Conservation (phyloP, 2,888 invertebrate species). For the Drosophila aldrichi region DNA sequence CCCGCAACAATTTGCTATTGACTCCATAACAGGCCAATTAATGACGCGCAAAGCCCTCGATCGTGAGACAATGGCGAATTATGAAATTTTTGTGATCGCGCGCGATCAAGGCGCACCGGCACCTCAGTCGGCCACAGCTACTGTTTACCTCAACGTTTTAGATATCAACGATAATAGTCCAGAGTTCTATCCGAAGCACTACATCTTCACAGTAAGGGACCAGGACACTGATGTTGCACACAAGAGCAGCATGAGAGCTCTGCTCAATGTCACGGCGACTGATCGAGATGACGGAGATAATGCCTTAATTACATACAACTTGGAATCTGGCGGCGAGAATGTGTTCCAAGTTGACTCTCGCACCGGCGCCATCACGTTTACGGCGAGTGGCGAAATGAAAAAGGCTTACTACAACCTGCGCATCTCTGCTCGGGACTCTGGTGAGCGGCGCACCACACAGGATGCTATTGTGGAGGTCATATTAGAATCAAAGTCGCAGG, state of each 20-base stretch:
- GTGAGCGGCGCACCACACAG: conserved; percentile 89
- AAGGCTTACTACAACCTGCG: conserved; percentile 90
- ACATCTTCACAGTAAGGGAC: conserved; percentile 91
- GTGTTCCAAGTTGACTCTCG: conserved; percentile 92
- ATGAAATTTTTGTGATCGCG: conserved; percentile 94
- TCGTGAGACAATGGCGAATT: conserved; percentile 91
- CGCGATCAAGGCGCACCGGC: conserved; percentile 94
- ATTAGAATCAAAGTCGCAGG: conserved; percentile 90
- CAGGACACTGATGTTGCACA: conserved; percentile 10
- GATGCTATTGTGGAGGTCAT: conserved; percentile 93
- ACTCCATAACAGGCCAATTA: conserved; percentile 93
- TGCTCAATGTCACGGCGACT: conserved; percentile 91
- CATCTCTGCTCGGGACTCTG: conserved; percentile 93
- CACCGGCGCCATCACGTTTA: conserved; percentile 90
- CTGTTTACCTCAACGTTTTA: conserved; percentile 91
- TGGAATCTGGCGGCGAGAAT: conserved; percentile 92
- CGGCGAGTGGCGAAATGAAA: conserved; percentile 86
- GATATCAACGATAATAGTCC: conserved; percentile 98
- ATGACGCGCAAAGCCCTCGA: conserved; percentile 92
- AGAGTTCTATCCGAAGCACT: conserved; percentile 95
- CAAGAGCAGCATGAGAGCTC: conserved; percentile 40
- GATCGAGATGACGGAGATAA: conserved; percentile 94
- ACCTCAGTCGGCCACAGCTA: conserved; percentile 95
- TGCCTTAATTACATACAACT: conserved; percentile 91
- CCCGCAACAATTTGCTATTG: conserved; percentile 93